Conservation (phyloP, 2,888 invertebrate species). For the Fissipunctia ypsillon region DNA sequence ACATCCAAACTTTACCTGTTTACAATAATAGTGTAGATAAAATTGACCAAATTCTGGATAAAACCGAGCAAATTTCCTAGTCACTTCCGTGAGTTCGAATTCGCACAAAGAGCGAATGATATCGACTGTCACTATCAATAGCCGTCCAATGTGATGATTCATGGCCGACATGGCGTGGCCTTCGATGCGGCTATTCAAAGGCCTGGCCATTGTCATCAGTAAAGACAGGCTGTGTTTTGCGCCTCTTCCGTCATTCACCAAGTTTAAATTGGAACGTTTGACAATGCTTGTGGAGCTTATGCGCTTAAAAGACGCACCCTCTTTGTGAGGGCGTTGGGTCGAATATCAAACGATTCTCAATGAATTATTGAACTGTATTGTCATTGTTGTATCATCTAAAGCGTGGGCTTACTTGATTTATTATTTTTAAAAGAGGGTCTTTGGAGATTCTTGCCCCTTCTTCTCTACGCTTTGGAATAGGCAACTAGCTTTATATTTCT, state of each 20-base stretch:
- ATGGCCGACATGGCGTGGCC: conserved; percentile 9
- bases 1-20: too few species aligned
- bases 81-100: conserved; percentile 14
- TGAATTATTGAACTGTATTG: neutral
- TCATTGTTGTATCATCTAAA: neutral
- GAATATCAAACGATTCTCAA: neutral
- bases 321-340: neutral
- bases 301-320: neutral
- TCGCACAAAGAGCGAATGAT: conserved; percentile 26
- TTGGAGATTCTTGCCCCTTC: neutral
- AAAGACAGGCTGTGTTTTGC: conserved; percentile 9
- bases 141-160: conserved; percentile 18
- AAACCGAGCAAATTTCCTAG: too few species aligned
- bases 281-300: conserved; percentile 20
- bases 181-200: conserved; percentile 32
- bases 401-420: neutral
- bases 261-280: conserved; percentile 23
- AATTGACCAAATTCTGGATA: too few species aligned
- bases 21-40: too few species aligned
- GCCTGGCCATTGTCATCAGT: conserved; percentile 32
- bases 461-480: neutral
- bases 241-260: neutral
- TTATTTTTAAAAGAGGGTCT: neutral
- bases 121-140: conserved; percentile 33
- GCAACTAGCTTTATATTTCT: neutral